Evolutionary conservation across 2,888 invertebrate genomes (phyloP).

Genomic region (Rutpela maculata): DNA sequence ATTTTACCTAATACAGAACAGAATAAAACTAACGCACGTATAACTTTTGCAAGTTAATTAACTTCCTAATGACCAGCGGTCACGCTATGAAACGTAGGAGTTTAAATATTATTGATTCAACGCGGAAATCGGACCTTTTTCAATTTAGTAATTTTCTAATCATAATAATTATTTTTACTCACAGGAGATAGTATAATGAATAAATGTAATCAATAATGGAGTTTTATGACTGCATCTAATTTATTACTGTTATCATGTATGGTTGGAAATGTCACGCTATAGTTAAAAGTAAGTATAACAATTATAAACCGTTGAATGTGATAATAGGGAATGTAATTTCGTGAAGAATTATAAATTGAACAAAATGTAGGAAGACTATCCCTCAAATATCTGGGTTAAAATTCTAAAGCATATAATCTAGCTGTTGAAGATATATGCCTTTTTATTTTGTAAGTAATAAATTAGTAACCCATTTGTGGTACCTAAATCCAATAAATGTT

Average conservation of each 20-base stretch:
- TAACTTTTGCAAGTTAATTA: conserved; percentile 25
- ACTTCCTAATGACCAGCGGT: conserved; percentile 15
- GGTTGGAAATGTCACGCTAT: not conserved
- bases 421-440: too few species aligned
- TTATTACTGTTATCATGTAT: not conserved
- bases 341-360: too few species aligned
- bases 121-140: conserved; percentile 14
- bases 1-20: conserved; percentile 22
- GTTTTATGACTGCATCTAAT: conserved; percentile 6
- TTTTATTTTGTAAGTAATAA: too few species aligned
- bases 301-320: too few species aligned
- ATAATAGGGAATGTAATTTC: too few species aligned
- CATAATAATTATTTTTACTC: conserved; percentile 15
- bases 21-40: conserved; percentile 1
- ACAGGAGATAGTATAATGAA: conserved; percentile 13
- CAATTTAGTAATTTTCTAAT: conserved; percentile 24
- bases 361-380: too few species aligned
- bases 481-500: too few species aligned
- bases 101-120: conserved; percentile 12
- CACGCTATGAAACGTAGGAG: not conserved
- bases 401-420: too few species aligned
- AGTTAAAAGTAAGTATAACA: not conserved
- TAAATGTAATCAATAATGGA: conserved; percentile 16
- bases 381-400: too few species aligned
- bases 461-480: too few species aligned